These are phyloP conservation scores for Thamnophis sirtalis DNA, from an alignment of 2,113 vertebrate genomes.

Conservation along the genomic window DNA sequence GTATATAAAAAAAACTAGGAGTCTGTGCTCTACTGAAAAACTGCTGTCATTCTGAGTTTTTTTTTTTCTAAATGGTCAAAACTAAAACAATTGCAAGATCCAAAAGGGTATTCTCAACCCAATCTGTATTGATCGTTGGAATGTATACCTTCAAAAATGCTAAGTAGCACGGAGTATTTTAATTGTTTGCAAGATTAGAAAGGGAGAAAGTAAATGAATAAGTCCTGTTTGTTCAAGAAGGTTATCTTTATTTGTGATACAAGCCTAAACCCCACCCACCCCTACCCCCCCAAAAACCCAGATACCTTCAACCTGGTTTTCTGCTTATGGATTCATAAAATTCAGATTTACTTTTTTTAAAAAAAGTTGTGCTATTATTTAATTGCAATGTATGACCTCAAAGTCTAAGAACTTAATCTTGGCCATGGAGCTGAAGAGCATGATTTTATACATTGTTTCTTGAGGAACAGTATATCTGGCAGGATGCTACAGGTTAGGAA, in stretches of 20 bases:
- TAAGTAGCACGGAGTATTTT: accelerated
- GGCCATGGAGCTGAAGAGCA: not conserved
- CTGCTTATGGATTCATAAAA: accelerated
- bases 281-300: accelerated
- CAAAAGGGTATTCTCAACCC: not conserved
- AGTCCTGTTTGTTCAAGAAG: accelerated
- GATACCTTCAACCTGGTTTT: not conserved
- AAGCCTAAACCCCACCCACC: accelerated
- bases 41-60: no score
- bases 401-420: not conserved
- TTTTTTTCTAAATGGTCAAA: accelerated
- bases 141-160: accelerated
- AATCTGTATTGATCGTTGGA: not conserved
- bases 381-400: not conserved
- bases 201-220: accelerated
- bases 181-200: accelerated
- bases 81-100: no score
- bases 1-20: not conserved
- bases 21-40: not conserved
- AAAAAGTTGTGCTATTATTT: not conserved
- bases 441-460: not conserved
- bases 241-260: accelerated
- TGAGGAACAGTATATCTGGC: not conserved
- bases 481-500: not conserved
- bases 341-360: not conserved